Conservation (phyloP, 2,888 invertebrate species). For the Cantharis nigra region DNA sequence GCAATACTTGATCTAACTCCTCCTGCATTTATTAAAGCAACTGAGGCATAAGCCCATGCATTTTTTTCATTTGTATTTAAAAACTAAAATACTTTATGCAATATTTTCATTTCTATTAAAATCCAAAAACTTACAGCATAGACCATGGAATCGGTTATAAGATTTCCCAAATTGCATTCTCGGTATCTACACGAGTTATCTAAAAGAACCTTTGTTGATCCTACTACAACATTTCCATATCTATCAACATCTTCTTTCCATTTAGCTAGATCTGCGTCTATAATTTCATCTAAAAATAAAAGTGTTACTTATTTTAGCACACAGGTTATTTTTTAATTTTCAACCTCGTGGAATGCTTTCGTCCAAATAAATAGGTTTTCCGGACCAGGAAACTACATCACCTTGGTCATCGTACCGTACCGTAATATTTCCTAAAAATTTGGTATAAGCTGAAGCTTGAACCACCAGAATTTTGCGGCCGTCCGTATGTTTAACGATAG, state of each 20-base stretch:
- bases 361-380: slow-evolving; percentile 73
- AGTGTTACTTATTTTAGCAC: neutral
- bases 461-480: slow-evolving; percentile 68
- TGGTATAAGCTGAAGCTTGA: slow-evolving; percentile 73
- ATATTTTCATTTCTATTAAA: neutral
- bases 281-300: slow-evolving; percentile 59
- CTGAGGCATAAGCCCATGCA: slow-evolving; percentile 70
- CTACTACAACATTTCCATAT: slow-evolving; percentile 62
- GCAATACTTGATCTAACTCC: slow-evolving; percentile 62
- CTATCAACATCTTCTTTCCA: slow-evolving; percentile 65
- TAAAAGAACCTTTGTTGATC: slow-evolving; percentile 63
- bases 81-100: slow-evolving; percentile 50
- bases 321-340: neutral
- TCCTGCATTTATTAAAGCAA: slow-evolving; percentile 71
- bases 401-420: slow-evolving; percentile 72
- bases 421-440: slow-evolving; percentile 78
- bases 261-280: slow-evolving; percentile 63
- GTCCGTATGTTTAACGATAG: slow-evolving; percentile 63
- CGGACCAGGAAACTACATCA: slow-evolving; percentile 65
- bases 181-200: slow-evolving; percentile 60
- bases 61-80: slow-evolving; percentile 55
- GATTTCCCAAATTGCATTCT: slow-evolving; percentile 78
- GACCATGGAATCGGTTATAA: slow-evolving; percentile 74
- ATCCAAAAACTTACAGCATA: slow-evolving; percentile 44
- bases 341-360: slow-evolving; percentile 67